Base-by-base conservation (phyloP, 1,140 invertebrate genomes). In the Orchestia grillus region DNA sequence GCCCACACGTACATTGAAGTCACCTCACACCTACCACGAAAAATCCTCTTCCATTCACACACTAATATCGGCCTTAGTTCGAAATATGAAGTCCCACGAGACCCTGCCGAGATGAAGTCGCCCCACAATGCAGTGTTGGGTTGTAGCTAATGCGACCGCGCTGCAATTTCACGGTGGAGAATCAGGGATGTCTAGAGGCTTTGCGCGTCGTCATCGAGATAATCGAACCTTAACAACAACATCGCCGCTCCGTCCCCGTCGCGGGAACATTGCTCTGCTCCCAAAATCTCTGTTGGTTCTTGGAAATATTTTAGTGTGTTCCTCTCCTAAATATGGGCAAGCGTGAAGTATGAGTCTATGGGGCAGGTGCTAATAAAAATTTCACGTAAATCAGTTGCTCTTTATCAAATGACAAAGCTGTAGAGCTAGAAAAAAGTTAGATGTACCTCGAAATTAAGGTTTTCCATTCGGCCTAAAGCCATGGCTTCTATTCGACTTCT, bases 161-260 rank as follows among this genome's bases (percentile, higher is more conserved):
- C 43, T 44, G 92, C 92, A 94, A 94, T 94, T 94, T 94, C 92
- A 94, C 92, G 92, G 41, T 45, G 44, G 44, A 44, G 44, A 40
- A 4, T 8, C 92, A 44, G 43, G 41, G 92, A 47, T 94, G 92
- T 94, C 92, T 42, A 44, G 43, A 94, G 92, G 92, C 92, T 47
- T 47, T 90, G 88, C 43, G 43, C 44, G 92, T 40, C 40, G 16
- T 44, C 43, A n/a, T 44, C 43, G 44, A 8, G 44, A 47, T 94
- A 44, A 94, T 94, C 92, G 92, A 94, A 94, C 92, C 43, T 42
- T 0, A 28, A 4, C 43, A 42, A 41, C 4, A 44, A 90, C 88
- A 90, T 90, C 88, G 88, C 41, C 88, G 43, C 88, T 42, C 11
- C 88, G n/a, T 19, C 62, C 62, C 11, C 62, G 15, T 15, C 36